Conservation (phyloP, 1,140 invertebrate species). For the Lepidurus apus region DNA sequence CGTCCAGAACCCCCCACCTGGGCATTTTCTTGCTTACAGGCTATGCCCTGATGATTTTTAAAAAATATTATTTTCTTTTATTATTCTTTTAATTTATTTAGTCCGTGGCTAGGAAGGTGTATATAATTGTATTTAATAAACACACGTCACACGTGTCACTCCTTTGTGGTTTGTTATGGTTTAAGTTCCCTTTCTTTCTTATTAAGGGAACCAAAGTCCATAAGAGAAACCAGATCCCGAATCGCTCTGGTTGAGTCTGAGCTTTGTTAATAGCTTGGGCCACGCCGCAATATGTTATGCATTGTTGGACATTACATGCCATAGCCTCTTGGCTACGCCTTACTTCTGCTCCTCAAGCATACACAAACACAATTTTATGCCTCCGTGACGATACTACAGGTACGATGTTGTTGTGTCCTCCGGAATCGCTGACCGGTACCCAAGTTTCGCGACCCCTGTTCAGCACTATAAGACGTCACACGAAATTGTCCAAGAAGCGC, state of each 20-base stretch:
- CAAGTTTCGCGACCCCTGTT: constrained; percentile 1
- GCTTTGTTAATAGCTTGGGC: not conserved
- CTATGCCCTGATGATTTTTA: not conserved
- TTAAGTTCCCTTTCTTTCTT: not conserved
- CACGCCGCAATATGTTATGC: not conserved
- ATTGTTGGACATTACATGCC: constrained; percentile 21
- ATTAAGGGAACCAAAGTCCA: not conserved
- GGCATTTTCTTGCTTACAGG: not conserved
- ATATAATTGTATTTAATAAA: not conserved
- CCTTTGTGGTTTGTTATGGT: not conserved
- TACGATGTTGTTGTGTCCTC: not conserved
- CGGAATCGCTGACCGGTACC: not conserved
- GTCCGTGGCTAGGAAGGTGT: not conserved
- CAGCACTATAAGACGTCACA: not conserved
- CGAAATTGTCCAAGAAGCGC: not conserved
- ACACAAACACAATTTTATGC: not conserved
- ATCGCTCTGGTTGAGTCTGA: no score
- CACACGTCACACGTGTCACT: not conserved
- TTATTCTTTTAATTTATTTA: not conserved
- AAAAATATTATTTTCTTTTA: no score
- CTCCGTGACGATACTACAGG: not conserved
- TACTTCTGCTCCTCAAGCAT: not conserved
- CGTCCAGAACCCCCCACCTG: not conserved
- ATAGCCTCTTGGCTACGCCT: constrained; percentile 5
- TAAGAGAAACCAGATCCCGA: not conserved